Base-by-base conservation (phyloP, 2,113 vertebrate genomes). In the Poeciliopsis retropinna region DNA sequence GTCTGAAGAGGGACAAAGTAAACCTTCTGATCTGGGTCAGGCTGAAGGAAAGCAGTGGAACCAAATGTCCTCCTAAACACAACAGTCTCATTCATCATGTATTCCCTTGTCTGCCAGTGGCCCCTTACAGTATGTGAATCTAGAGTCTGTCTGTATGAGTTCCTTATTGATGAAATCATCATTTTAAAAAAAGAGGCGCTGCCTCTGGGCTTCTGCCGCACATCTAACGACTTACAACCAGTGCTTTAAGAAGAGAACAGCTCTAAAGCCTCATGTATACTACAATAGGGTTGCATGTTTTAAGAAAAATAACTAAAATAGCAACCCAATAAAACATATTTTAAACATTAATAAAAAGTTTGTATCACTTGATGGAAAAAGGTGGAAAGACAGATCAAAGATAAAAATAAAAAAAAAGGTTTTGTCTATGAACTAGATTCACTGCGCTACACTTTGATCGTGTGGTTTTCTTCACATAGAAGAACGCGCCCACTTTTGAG, bases 121-220 rank as follows among this genome's bases (percentile, higher is more conserved):
- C 79, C 70, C 72, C 63, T 72, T 83, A 60, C 85, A 78, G 62
- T 67, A 74, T 87, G 81, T 82, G 86, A 82, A 84, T 82, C 79
- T 47, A 77, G 77, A 82, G 87, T 60, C 73, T 77, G 63, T 81
- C 75, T 71, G 76, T 79, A 67, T 37, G 86, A 92, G 91, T 94
- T 92, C 92, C 92, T 89, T 34, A 73, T 67, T 13, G 60, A 87
- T 94, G 88, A 94, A 89, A 93, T 95, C 92, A 95, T 76, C 64
- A 17, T 82, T 84, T 83, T 84, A 89, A 91, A 90, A 41, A 85
- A 87, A 84, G 72, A 79, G 39, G 32, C 37, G 64, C 73, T 70
- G 80, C 79, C 74, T 81, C 81, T 51, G 67, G 83, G 81, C 75
- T 82, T 79, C 72, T 65, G 74, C 29, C 75, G 60, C 72, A 82